A percentile compares a stretch with the other conserved stretches of the same genome.
phyloP scores from a whole-genome alignment of 2,888 invertebrate species.

The Yponomeuta sedellus region DNA sequence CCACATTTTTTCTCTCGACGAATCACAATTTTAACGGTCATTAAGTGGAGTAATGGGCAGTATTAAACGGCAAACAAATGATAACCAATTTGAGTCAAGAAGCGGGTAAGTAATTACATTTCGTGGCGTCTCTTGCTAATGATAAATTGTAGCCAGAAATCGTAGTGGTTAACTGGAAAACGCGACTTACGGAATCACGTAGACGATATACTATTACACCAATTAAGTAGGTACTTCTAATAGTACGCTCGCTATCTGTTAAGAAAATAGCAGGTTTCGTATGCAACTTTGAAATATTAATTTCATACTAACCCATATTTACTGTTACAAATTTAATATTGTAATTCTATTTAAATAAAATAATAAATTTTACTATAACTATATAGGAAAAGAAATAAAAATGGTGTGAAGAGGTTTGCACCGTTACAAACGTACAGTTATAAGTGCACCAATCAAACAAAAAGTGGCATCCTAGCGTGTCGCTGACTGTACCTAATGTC shows the following conservation, averaged over 20 bases:
- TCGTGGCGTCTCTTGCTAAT: not conserved
- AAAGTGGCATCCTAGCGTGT: too few relatives aligned
- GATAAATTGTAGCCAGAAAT: not conserved
- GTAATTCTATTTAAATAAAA: too few relatives aligned
- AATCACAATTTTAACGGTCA: not conserved
- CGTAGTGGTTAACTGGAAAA: not conserved
- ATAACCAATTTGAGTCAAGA: constrained; percentile 31
- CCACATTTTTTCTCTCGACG: not conserved
- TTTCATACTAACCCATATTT: too few relatives aligned
- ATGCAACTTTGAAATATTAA: too few relatives aligned
- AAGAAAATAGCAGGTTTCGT: not conserved
- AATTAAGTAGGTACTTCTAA: not conserved
- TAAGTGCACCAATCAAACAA: too few relatives aligned
- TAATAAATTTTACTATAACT: too few relatives aligned
- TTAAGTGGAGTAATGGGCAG: constrained; percentile 6
- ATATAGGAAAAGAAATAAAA: too few relatives aligned
- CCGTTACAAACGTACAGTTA: too few relatives aligned
- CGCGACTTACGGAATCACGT: not conserved
- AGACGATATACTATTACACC: not conserved
- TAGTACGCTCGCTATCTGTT: too few relatives aligned
- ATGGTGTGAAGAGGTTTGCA: too few relatives aligned
- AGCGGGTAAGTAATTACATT: not conserved
- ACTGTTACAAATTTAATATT: too few relatives aligned
- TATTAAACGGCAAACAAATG: constrained; percentile 32
- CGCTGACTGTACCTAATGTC: too few relatives aligned